phyloP scores from a whole-genome alignment of 2,888 invertebrate genomes.

The Atethmia centrago region DNA sequence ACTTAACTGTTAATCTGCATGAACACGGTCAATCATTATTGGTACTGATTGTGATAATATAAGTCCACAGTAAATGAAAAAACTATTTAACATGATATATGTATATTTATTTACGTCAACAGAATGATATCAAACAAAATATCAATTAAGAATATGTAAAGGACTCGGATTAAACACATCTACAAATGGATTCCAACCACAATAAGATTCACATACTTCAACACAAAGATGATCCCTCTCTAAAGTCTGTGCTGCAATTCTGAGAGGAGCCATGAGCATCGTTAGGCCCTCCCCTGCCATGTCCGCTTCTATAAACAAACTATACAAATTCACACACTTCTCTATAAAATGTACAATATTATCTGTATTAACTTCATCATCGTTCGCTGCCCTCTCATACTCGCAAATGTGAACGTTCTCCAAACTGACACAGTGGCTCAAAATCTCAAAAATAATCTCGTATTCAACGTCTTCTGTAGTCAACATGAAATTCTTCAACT shows the following conservation, averaged over 20 bases:
- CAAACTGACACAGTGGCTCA: slow-evolving; percentile 67
- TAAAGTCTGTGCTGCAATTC: slow-evolving; percentile 64
- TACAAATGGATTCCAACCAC: slow-evolving; percentile 75
- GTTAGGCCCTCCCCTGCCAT: slow-evolving; percentile 69
- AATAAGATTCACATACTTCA: slow-evolving; percentile 71
- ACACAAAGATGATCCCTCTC: slow-evolving; percentile 67
- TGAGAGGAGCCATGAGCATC: slow-evolving; percentile 66
- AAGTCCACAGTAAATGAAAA: not conserved
- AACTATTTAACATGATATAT: slow-evolving; percentile 17
- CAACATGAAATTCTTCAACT: slow-evolving; percentile 71
- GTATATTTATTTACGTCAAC: slow-evolving; percentile 44
- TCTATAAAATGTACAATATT: slow-evolving; percentile 65
- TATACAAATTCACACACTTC: slow-evolving; percentile 70
- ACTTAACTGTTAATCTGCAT: not conserved
- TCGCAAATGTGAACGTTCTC: slow-evolving; percentile 76
- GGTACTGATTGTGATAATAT: not conserved
- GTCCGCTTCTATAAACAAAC: slow-evolving; percentile 74
- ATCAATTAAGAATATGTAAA: slow-evolving; percentile 65
- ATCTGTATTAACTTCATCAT: slow-evolving; percentile 36
- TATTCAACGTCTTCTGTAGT: slow-evolving; percentile 74
- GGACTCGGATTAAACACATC: slow-evolving; percentile 78
- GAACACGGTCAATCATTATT: not conserved
- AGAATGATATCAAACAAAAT: slow-evolving; percentile 36
- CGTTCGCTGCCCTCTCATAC: slow-evolving; percentile 64
- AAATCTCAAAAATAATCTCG: slow-evolving; percentile 66